Percentiles rank a stretch among this genome's conserved stretches.
Evolutionary conservation across 2,888 invertebrate species (phyloP).

Genomic region (Cheilosia vulpina): DNA sequence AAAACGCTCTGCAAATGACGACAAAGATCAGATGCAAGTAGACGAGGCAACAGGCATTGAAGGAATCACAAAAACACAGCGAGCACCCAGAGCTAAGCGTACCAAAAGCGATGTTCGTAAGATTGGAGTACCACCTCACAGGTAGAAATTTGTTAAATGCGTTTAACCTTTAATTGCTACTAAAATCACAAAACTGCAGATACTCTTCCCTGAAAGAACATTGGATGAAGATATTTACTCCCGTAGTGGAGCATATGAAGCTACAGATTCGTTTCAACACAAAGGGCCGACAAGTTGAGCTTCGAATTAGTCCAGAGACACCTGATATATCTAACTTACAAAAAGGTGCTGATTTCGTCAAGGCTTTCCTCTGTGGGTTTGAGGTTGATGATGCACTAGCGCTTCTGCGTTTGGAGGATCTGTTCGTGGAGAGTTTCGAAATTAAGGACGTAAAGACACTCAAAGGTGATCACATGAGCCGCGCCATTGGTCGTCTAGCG

Average conservation of each 20-base stretch:
- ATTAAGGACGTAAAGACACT: conserved; percentile 97
- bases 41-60: conserved; percentile 88
- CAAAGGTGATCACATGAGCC: conserved; percentile 96
- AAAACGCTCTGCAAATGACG: conserved; percentile 79
- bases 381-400: conserved; percentile 98
- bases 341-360: conserved; percentile 99
- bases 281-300: conserved; percentile 89
- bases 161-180: background rate
- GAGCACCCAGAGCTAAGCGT: conserved; percentile 84
- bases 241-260: conserved; percentile 97
- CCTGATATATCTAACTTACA: conserved; percentile 95
- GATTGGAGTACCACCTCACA: conserved; percentile 95
- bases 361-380: conserved; percentile 97
- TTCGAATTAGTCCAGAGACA: conserved; percentile 84
- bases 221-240: conserved; percentile 98
- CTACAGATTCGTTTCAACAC: conserved; percentile 97
- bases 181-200: conserved; percentile 83
- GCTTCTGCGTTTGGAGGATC: conserved; percentile 95
- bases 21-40: conserved; percentile 87
- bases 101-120: conserved; percentile 87
- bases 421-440: conserved; percentile 98
- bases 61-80: conserved; percentile 83
- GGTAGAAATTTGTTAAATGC: conserved; percentile 81
- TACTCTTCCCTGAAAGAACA: conserved; percentile 97
- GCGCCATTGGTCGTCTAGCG: conserved; percentile 97